A percentile compares a stretch with the other conserved stretches of the same genome.
Conservation (phyloP, 2,797 vertebrate genomes). For the Pitangus sulphuratus region DNA sequence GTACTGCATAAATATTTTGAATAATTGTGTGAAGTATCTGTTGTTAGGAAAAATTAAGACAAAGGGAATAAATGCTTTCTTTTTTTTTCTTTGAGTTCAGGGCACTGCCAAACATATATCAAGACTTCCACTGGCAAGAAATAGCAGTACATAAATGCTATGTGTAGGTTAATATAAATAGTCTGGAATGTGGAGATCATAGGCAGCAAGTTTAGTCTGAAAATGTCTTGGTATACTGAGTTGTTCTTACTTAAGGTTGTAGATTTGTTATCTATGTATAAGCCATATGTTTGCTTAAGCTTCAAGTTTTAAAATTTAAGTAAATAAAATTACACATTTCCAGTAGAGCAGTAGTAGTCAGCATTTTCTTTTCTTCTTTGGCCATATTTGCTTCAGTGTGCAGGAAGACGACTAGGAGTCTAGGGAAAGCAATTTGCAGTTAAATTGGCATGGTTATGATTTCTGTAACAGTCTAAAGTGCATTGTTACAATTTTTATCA, state of each 20-base stretch:
- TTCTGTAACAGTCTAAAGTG: not conserved
- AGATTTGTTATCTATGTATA: not conserved
- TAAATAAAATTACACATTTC: not conserved
- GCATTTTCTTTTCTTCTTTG: not conserved
- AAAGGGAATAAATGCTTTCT: not conserved
- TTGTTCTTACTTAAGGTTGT: not conserved
- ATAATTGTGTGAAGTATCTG: not conserved
- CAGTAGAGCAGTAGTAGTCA: not conserved
- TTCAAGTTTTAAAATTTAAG: not conserved
- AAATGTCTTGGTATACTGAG: not conserved
- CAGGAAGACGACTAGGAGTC: not conserved
- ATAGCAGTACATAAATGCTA: not conserved
- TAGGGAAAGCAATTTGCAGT: not conserved
- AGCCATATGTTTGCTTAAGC: not conserved
- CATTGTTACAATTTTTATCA: not conserved
- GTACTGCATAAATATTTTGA: not conserved
- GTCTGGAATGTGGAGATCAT: not conserved
- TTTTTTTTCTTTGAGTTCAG: not conserved
- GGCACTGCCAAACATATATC: not conserved
- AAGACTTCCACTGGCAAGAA: not conserved
- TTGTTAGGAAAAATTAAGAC: not conserved
- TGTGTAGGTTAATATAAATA: slow-evolving; percentile 3
- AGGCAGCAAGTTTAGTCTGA: slow-evolving; percentile 29
- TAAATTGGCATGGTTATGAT: not conserved
- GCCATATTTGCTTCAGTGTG: not conserved